Evolutionary conservation across 1,140 invertebrate species (phyloP), one percentile per base, ranked within the genome.

Genomic region (Drosophila sechellia): DNA sequence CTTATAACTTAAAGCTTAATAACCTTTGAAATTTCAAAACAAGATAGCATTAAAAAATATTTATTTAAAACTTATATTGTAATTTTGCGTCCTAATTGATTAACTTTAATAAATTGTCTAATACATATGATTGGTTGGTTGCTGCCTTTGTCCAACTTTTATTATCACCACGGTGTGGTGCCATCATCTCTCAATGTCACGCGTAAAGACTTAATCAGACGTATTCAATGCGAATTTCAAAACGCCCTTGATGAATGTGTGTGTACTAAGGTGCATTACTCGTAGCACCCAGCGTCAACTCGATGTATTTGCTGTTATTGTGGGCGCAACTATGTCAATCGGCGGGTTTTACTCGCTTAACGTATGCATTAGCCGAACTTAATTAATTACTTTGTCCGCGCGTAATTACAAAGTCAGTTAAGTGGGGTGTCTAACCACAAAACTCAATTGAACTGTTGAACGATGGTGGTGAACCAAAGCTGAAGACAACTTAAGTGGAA

Each of bases 321-420:
- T 75, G 75, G 56, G 70, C 54, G 63, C 60, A 77, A 74, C 80
- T 81, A 68, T 66, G 58, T 66, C 42, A 66, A 66, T 48, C 37
- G 10, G 55, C 54, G 57, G 59, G 34, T 48, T 65, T 65, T 63
- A 65, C 58, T 65, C 39, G 39, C 58, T 63, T 63, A 63, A 64
- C 49, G 61, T 45, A 66, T 46, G 61, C 61, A 71, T 71, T 70
- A 68, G 50, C 52, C 31, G n/a, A 70, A 71, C 50, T 57, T 71
- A 71, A 71, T 71, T 71, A 71, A 71, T 69, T 71, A 69, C 42
- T 68, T 53, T 45, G 45, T 49, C 59, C 46, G 20, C 31, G 31
- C 63, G 37, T 42, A 65, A 66, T 65, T 65, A 59, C 59, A 63
- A 39, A 61, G 54, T 63, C 59, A 42, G 37, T 59, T 42, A n/a